Evolutionary conservation across 2,888 invertebrate genomes (phyloP).

Genomic region (Autographa pulchrina): DNA sequence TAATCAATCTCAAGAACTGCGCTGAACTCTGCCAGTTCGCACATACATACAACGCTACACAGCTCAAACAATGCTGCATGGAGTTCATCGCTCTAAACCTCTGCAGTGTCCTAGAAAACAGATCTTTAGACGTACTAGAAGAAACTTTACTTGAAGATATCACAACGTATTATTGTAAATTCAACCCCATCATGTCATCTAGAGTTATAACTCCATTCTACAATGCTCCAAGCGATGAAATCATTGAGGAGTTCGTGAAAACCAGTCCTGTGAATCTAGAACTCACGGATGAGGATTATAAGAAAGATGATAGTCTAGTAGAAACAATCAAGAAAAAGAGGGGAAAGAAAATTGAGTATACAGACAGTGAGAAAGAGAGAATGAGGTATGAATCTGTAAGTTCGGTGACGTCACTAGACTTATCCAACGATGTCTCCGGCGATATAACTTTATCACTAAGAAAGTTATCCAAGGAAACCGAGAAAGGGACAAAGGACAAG

Average conservation of each 20-base stretch:
- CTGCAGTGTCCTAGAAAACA: constrained; percentile 91
- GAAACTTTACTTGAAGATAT: constrained; percentile 90
- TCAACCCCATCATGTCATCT: constrained; percentile 90
- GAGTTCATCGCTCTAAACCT: constrained; percentile 94
- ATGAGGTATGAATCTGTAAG: constrained; percentile 83
- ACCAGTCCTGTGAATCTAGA: constrained; percentile 83
- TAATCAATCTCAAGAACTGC: constrained; percentile 93
- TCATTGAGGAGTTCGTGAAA: constrained; percentile 80
- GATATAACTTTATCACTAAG: constrained; percentile 82
- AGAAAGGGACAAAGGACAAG: constrained; percentile 70
- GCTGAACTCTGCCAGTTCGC: constrained; percentile 94
- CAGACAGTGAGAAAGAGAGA: constrained; percentile 81
- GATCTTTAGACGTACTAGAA: constrained; percentile 91
- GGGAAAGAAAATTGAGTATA: constrained; percentile 85
- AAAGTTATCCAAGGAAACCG: constrained; percentile 73
- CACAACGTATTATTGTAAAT: constrained; percentile 91
- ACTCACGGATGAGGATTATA: constrained; percentile 86
- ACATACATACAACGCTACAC: constrained; percentile 92
- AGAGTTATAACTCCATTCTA: constrained; percentile 92
- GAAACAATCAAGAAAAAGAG: constrained; percentile 81
- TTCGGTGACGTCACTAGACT: constrained; percentile 81
- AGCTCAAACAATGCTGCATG: constrained; percentile 93
- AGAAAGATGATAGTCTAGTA: constrained; percentile 79
- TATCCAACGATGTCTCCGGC: constrained; percentile 78
- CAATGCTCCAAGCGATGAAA: constrained; percentile 90